Evolutionary conservation across 2,797 vertebrate genomes (phyloP), one percentile per base, ranked within the genome.

Genomic region (Lagorchestes hirsutus): DNA sequence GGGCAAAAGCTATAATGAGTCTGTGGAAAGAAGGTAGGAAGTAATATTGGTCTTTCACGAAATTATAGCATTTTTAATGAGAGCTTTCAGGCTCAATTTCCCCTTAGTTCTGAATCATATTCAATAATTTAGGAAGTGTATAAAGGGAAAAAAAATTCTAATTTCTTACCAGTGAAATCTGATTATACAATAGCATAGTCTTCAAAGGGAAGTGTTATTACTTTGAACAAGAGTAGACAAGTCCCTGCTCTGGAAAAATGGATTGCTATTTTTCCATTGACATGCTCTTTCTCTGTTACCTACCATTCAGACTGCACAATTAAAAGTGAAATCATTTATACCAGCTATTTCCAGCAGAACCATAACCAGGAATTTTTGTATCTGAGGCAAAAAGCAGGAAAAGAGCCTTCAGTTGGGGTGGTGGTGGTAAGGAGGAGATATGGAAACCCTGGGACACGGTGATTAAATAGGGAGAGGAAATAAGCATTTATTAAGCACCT

Each of bases 41-140:
- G 50, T 40, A 95, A 97, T 92, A 46, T 0, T 5, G 16, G 93
- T n/a, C 59, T 95, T 97, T 93, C 90, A 67, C 93, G 91, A 92
- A 55, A n/a, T 52, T 56, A 55, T 1, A 87, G 91, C 55, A 56
- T 90, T 91, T 94, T 96, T 62, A 95, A 94, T 54, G 92, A 92
- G 54, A 50, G 28, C 14, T 93, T 95, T 40, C 0, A 14, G 74
- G 27, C 24, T 91, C 93, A 29, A 9, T 62, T 95, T 46, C 28
- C 2, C 59, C 40, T 31, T 31, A 93, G 55, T 67, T 94, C 55
- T n/a, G 52, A 91, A 91, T 74, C 31, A 91, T 95, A 96, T 67
- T 46, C 57, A 95, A 18, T 95, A 74, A 90, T 95, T 95, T 74
- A 92, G 56, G 90, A 95, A 92, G 34, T 92, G 5, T 74, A 54